A percentile compares a stretch with the other conserved stretches of the same genome.
Conservation (phyloP, 1,140 invertebrate genomes). For the Aphelenchoides avenae region DNA sequence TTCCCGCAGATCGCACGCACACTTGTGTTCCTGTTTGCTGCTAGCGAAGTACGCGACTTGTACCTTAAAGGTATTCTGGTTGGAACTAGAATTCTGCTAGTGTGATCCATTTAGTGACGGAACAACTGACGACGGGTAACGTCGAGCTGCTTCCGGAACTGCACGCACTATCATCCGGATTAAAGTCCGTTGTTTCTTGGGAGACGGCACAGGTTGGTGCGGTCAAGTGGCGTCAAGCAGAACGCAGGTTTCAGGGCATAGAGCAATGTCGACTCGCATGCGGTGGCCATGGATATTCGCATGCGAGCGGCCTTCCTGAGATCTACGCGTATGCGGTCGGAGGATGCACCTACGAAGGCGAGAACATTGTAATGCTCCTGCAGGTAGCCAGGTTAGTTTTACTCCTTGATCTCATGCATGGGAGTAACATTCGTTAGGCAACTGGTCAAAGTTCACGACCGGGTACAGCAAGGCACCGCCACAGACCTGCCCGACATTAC, state of each 20-base stretch:
- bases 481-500: too few relatives aligned
- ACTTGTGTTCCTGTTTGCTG: constrained; percentile 72
- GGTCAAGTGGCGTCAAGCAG: too few relatives aligned
- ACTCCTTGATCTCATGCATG: too few relatives aligned
- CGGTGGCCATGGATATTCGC: constrained; percentile 87
- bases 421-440: too few relatives aligned
- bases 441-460: too few relatives aligned
- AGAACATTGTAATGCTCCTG: constrained; percentile 81
- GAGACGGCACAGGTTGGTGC: too few relatives aligned
- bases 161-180: constrained; percentile 79
- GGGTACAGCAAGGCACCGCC: too few relatives aligned
- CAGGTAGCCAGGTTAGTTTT: constrained; percentile 77
- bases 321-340: constrained; percentile 77
- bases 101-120: too few relatives aligned
- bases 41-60: constrained; percentile 73
- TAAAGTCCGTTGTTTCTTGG: constrained; percentile 78
- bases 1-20: constrained; percentile 74
- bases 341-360: constrained; percentile 84
- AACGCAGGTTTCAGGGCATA: constrained; percentile 69
- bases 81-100: too few relatives aligned
- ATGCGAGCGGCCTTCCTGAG: constrained; percentile 74
- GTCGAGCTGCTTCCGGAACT: constrained; percentile 63
- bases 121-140: constrained; percentile 18
- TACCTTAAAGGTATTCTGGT: too few relatives aligned
- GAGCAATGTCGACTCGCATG: constrained; percentile 79